Conservation (phyloP, 2,888 invertebrate genomes). For the Mesoligia furuncula region DNA sequence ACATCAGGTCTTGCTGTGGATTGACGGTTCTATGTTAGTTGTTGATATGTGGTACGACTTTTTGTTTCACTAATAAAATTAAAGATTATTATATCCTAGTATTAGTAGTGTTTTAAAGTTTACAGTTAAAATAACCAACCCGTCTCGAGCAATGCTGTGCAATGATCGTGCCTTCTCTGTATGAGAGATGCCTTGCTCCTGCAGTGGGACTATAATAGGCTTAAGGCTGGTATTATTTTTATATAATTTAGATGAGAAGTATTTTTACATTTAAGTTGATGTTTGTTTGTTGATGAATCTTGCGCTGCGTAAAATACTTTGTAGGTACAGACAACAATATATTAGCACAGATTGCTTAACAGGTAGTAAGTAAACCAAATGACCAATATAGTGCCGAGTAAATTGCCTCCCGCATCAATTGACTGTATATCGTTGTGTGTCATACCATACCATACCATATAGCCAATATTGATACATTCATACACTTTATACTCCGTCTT, state of each 20-base stretch:
- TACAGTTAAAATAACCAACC: not conserved
- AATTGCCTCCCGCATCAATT: slow-evolving; percentile 19
- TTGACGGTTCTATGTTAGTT: slow-evolving; percentile 13
- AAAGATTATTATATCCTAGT: not conserved
- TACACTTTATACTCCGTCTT: not conserved
- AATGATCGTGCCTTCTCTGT: not conserved
- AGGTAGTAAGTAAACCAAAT: not conserved
- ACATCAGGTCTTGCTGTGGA: slow-evolving; percentile 83
- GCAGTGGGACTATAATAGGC: not conserved
- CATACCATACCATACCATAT: too few relatives aligned
- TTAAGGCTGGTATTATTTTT: too few relatives aligned
- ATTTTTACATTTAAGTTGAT: not conserved
- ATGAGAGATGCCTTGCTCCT: too few relatives aligned
- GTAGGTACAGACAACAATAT: not conserved
- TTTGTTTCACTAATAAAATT: not conserved
- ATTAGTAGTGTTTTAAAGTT: not conserved
- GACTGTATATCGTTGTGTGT: slow-evolving; percentile 8
- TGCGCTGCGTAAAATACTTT: not conserved
- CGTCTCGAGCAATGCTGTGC: not conserved
- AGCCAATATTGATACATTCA: slow-evolving; percentile 2
- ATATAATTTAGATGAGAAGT: not conserved
- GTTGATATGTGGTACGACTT: not conserved
- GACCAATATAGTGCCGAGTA: not conserved
- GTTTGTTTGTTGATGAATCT: not conserved
- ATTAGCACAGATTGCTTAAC: not conserved